Percentiles rank a stretch among this genome's conserved stretches.
Conservation (phyloP, 2,888 invertebrate genomes). For the Tiphia femorata region DNA sequence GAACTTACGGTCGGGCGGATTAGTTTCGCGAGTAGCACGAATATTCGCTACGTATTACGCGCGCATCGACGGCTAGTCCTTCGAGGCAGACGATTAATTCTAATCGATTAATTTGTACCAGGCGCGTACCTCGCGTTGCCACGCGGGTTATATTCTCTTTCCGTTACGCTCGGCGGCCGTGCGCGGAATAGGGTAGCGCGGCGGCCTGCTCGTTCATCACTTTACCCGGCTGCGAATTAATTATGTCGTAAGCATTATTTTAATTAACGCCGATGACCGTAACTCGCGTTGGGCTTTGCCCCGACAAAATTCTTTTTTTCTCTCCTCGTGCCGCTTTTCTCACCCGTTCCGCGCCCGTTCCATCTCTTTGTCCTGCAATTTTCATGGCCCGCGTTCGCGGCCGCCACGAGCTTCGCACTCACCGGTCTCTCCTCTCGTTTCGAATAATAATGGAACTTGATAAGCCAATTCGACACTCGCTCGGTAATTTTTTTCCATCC, state of each 20-base stretch:
- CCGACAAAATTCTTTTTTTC: neutral
- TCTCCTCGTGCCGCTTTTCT: neutral
- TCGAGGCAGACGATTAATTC: constrained; percentile 38
- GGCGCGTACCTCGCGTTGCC: constrained; percentile 28
- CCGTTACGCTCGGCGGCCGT: constrained; percentile 10
- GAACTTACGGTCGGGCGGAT: neutral
- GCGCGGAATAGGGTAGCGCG: constrained; percentile 23
- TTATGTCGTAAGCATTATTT: constrained; percentile 53
- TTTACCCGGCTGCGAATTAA: constrained; percentile 48
- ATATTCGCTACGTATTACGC: too few species aligned
- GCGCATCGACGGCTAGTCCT: too few species aligned
- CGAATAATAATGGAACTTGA: too few species aligned
- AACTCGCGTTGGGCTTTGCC: constrained; percentile 20
- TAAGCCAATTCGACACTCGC: too few species aligned
- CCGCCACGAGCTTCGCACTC: neutral
- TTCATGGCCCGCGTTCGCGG: neutral
- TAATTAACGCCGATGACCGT: constrained; percentile 44
- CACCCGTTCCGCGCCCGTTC: neutral
- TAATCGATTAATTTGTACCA: constrained; percentile 47
- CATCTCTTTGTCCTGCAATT: neutral
- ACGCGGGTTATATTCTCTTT: constrained; percentile 15
- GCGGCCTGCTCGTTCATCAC: constrained; percentile 51
- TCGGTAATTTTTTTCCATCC: too few species aligned
- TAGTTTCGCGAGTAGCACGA: too few species aligned
- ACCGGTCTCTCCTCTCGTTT: too few species aligned